Base-by-base conservation (phyloP, 2,113 vertebrate genomes). In the Crypturellus undulatus region DNA sequence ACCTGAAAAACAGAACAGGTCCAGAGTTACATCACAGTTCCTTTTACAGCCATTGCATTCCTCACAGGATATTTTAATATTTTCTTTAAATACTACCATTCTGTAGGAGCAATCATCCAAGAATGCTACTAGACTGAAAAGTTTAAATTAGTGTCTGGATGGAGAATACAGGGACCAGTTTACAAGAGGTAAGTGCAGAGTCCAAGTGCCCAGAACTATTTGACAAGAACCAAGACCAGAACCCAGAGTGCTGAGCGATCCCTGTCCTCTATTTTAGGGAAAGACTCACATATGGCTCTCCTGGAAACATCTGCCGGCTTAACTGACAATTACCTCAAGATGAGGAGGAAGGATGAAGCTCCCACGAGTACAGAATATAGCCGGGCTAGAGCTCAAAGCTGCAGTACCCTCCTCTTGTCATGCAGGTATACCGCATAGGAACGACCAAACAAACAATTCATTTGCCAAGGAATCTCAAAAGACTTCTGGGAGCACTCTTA, bases 1-100 rank as follows among this genome's bases (percentile, higher is more conserved):
- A 99, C 98, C 99, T 99, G 96, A 43, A 68, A 77, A 84, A 67
- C 32, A 4, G 75, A 90, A 25, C 18, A 3, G 14, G 71, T 2
- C n/a, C 62, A 34, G 20, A 52, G n/a, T 77, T 58, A 73, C 0
- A 1, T 52, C 0, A 4, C 19, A 43, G 64, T 2, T 56, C 52
- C 63, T 81, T 10, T 0, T 9, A 24, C 0, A 3, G 59, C 24
- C 69, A 38, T 0, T 0, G 69, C 15, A 30, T 8, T 1, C 36
- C n/a, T 78, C 54, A 10, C 34, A 51, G 45, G 5, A 22, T 12
- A 2, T 4, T 15, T 65, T 26, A 51, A 56, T 54, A 6, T 64
- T 65, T 58, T 7, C 10, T 3, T 49, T 49, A 22, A 43, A 59
- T 4, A 9, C 17, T 5, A 13, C 32, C 32, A 11, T 10, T 24